These are phyloP conservation scores for Parazoanthus darwini DNA, from an alignment of 92 coral and sea anemone genomes.

Conservation along the genomic window DNA sequence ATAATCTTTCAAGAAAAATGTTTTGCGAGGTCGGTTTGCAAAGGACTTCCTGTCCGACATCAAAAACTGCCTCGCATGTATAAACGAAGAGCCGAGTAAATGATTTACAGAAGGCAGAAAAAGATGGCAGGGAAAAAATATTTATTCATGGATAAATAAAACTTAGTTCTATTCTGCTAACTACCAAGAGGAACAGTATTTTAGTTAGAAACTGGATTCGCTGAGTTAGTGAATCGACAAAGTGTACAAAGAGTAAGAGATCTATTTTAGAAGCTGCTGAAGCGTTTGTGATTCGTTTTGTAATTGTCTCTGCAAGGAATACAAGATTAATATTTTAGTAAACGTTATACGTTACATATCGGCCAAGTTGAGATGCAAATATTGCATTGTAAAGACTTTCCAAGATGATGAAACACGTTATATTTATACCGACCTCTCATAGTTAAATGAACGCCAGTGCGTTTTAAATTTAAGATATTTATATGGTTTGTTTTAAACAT, in stretches of 20 bases:
- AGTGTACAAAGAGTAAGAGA: slow-evolving; percentile 9
- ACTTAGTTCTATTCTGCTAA: neutral
- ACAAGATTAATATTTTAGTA: neutral
- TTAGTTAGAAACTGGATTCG: neutral
- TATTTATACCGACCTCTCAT: slow-evolving; percentile 25
- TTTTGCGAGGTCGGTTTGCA: neutral
- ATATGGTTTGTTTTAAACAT: slow-evolving; percentile 14
- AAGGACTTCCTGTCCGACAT: neutral
- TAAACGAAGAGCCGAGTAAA: neutral
- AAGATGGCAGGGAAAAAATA: neutral
- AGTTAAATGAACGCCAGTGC: slow-evolving; percentile 15
- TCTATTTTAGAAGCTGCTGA: neutral
- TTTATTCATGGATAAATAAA: neutral
- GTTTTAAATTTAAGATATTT: slow-evolving; percentile 22
- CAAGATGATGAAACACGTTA: neutral
- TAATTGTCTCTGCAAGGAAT: neutral
- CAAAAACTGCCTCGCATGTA: no score
- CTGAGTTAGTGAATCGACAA: neutral
- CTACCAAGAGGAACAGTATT: slow-evolving; percentile 10
- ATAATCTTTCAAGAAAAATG: neutral
- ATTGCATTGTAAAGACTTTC: neutral
- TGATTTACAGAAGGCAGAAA: neutral
- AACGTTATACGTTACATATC: neutral
- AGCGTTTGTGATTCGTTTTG: neutral
- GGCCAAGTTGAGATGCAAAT: neutral